These are phyloP conservation scores for Latrodectus hesperus DNA, from an alignment of 2,888 invertebrate species.

Conservation along the genomic window DNA sequence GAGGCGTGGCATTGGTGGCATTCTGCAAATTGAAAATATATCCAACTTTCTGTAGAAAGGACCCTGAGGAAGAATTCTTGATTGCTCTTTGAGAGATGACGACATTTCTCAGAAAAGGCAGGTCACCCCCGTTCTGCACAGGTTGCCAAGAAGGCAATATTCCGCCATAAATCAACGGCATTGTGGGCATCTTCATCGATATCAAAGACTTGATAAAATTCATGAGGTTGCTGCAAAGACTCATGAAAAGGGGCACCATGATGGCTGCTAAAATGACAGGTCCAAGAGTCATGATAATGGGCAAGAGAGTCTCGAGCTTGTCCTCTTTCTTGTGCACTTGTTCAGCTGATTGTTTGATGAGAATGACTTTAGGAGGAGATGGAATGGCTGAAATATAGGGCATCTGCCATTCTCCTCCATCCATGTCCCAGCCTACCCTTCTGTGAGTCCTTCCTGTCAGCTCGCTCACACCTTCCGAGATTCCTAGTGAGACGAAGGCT, in stretches of 20 bases:
- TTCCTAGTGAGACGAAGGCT: slow-evolving; percentile 12
- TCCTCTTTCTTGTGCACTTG: slow-evolving; percentile 32
- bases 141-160: no score
- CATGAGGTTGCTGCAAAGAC: slow-evolving; percentile 52
- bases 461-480: not conserved
- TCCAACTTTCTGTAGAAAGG: no score
- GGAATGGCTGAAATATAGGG: slow-evolving; percentile 12
- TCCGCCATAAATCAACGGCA: slow-evolving; percentile 8
- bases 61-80: no score
- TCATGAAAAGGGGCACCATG: slow-evolving; percentile 54
- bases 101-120: no score
- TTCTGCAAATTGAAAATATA: no score
- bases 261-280: slow-evolving; percentile 58
- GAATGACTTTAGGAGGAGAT: slow-evolving; percentile 27
- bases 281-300: slow-evolving; percentile 41
- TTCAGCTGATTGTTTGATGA: slow-evolving; percentile 9
- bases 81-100: no score
- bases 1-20: no score
- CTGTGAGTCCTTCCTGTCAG: not conserved
- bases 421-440: slow-evolving; percentile 46
- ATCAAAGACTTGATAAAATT: slow-evolving; percentile 54
- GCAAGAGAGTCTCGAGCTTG: slow-evolving; percentile 33
- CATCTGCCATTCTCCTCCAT: slow-evolving; percentile 12
- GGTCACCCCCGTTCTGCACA: no score
- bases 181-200: slow-evolving; percentile 41